Base-by-base conservation (phyloP, 2,113 vertebrate species). In the Epinephelus cyanopodus region DNA sequence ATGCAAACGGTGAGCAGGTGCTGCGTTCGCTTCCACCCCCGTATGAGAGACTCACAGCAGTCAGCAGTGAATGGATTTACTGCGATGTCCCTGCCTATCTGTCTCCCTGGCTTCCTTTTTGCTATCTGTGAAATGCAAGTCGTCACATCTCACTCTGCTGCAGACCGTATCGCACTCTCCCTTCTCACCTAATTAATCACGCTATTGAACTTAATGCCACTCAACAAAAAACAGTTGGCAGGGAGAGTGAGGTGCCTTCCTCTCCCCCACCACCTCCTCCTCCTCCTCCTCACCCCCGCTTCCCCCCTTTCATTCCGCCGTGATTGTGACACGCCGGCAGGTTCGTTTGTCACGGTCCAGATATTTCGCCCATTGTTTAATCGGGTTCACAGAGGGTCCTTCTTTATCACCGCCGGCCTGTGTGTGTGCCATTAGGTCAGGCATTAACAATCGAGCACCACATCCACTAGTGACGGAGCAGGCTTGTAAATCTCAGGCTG, bases 141-240 rank as follows among this genome's bases (percentile, higher is more conserved):
- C 82, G 57, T 84, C 77, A 81, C 85, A 86, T 85, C 85, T 91
- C 83, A 56, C 80, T 82, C 74, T 19, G 42, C 78, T 29, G 72
- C 60, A 74, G 76, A 87, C 88, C n/a, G 29, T 78, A 88, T 92
- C 90, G 23, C 88, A 70, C 85, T 76, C 85, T 85, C 74, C 68
- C 79, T 84, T 85, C 81, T 86, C 91, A 90, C 89, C 89, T 90
- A 86, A 92, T 91, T 91, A 90, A 90, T 94, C 88, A 90, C 37
- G 17, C 78, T 77, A 91, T 89, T 77, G 84, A 83, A 92, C 88
- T 87, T 82, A 75, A 80, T 37, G 90, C 72, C 79, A 78, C 71
- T 85, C 83, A 84, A 77, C 82, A 57, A 70, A 83, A 79, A 73
- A 3, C 78, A 75, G 56, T 81, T 79, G 83, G 81, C 80, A 80